A percentile compares a stretch with the other conserved stretches of the same genome.
phyloP scores from a whole-genome alignment of 92 coral and sea anemone species.

The Parazoanthus darwini region DNA sequence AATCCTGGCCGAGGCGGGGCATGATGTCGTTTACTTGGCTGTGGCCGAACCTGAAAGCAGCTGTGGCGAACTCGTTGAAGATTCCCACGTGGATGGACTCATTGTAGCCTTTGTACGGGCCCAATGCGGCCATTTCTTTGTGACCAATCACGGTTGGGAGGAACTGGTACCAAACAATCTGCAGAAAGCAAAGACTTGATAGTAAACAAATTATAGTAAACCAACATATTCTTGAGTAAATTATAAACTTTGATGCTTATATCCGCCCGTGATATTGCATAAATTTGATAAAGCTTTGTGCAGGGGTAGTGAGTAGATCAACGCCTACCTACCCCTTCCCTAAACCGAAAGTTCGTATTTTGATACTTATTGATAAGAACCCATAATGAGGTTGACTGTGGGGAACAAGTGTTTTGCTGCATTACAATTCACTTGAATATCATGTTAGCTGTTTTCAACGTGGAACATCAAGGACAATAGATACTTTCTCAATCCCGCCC shows the following conservation, averaged over 20 bases:
- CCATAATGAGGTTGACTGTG: not conserved
- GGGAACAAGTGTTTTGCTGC: not conserved
- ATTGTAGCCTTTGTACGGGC: conserved; percentile 80
- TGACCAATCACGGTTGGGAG: conserved; percentile 93
- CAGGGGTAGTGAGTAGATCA: no score
- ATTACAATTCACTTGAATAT: not conserved
- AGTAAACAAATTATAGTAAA: not conserved
- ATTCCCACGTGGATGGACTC: conserved; percentile 84
- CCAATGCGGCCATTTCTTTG: conserved; percentile 73
- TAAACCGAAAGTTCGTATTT: no score
- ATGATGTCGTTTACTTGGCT: conserved; percentile 92
- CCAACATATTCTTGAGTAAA: not conserved
- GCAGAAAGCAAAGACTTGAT: not conserved
- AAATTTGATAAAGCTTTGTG: no score
- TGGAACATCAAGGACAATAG: no score
- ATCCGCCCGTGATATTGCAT: no score
- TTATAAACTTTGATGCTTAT: not conserved
- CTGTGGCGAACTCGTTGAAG: conserved; percentile 97
- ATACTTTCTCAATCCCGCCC: no score
- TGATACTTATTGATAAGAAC: not conserved
- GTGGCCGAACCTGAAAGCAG: conserved; percentile 98
- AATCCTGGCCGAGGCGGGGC: conserved; percentile 89
- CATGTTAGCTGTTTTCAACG: no score
- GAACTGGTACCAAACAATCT: conserved; percentile 92
- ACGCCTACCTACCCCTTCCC: no score